Evolutionary conservation across 2,888 invertebrate species (phyloP), one percentile per base, ranked within the genome.

Genomic region (Gastrophysa polygoni): DNA sequence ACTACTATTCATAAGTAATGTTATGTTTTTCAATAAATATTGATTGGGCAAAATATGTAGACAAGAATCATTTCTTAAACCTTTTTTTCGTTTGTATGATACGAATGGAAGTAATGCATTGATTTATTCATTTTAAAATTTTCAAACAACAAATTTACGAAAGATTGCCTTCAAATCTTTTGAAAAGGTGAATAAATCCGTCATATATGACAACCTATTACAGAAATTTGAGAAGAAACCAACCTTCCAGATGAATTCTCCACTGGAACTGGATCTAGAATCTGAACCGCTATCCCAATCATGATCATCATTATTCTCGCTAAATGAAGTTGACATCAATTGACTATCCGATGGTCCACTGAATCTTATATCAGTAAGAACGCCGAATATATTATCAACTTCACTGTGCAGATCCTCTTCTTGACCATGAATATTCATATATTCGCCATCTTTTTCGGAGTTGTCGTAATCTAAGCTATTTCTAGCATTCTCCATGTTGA

Each of bases 171-270:
- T n/a, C n/a, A n/a, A n/a, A n/a, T n/a, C n/a, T n/a, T n/a, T n/a
- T n/a, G n/a, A n/a, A n/a, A n/a, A n/a, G n/a, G n/a, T n/a, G n/a
- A n/a, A n/a, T n/a, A n/a, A n/a, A n/a, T n/a, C n/a, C n/a, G n/a
- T n/a, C n/a, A n/a, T n/a, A n/a, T n/a, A n/a, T n/a, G n/a, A n/a
- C n/a, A n/a, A n/a, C n/a, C n/a, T n/a, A n/a, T n/a, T n/a, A n/a
- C n/a, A n/a, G n/a, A n/a, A n/a, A n/a, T 24, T 24, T 24, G 10
- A 32, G 29, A 32, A 2, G 29, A 32, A 32, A 76, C 80, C 74
- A 76, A 90, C 91, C 88, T 90, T 90, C 91, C 91, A 91, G 63
- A 91, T 88, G 75, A 91, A 91, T 79, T 91, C 91, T 8, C 91
- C 90, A 65, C 91, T 91, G 5, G 90, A 90, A 6, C 88, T 88